Conservation (phyloP, 92 coral and sea anemone genomes). For the Muricea muricata region DNA sequence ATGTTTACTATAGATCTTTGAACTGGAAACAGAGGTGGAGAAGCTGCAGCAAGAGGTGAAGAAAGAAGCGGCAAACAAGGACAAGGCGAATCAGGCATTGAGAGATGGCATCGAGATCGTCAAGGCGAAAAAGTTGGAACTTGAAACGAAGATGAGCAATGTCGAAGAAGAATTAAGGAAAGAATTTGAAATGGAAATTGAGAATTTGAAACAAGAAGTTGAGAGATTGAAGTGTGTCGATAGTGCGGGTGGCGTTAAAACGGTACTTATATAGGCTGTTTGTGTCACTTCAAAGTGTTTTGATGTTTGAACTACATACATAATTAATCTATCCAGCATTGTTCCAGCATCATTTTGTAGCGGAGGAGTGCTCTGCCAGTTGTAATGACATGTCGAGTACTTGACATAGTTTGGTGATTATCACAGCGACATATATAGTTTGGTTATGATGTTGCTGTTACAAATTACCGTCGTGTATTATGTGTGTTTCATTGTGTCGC, state of each 20-base stretch:
- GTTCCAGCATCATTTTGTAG: too few relatives aligned
- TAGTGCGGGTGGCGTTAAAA: neutral
- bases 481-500: too few relatives aligned
- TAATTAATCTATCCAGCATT: too few relatives aligned
- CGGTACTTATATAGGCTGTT: neutral
- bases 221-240: constrained; percentile 12
- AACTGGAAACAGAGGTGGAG: constrained; percentile 67
- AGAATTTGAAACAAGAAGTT: constrained; percentile 1
- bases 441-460: too few relatives aligned
- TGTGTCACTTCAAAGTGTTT: neutral
- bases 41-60: constrained; percentile 64
- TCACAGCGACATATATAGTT: too few relatives aligned
- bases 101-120: constrained; percentile 81
- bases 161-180: constrained; percentile 38
- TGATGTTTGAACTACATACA: neutral
- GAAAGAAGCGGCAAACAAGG: constrained; percentile 70
- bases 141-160: constrained; percentile 67
- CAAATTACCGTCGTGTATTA: too few relatives aligned
- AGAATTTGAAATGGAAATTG: constrained; percentile 10
- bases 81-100: constrained; percentile 74
- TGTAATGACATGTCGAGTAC: too few relatives aligned
- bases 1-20: constrained; percentile 42
- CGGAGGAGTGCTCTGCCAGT: too few relatives aligned
- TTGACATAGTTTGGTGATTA: too few relatives aligned
- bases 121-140: constrained; percentile 72